A percentile compares a stretch with the other conserved stretches of the same genome.
Conservation (phyloP, 2,113 vertebrate genomes). For the Ia io region DNA sequence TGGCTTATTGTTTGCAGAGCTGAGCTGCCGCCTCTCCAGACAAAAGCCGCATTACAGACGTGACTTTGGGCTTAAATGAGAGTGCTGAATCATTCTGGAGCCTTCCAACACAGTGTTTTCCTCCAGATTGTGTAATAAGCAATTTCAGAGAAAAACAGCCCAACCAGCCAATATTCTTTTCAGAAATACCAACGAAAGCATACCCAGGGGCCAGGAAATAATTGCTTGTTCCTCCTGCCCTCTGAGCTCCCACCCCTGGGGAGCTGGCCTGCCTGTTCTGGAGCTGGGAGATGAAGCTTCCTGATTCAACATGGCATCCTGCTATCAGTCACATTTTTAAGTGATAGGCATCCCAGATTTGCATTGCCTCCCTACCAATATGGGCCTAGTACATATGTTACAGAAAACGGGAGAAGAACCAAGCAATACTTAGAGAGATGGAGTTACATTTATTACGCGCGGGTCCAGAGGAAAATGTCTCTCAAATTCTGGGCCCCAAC, state of each 20-base stretch:
- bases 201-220: slow-evolving; percentile 33
- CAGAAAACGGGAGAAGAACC: no score
- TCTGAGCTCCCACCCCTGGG: background rate
- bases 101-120: slow-evolving; percentile 11
- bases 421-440: no score
- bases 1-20: background rate
- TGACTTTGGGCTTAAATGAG: slow-evolving; percentile 8
- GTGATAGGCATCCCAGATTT: background rate
- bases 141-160: slow-evolving; percentile 49
- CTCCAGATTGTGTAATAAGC: slow-evolving; percentile 48
- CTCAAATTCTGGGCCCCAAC: no score
- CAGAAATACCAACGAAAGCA: slow-evolving; percentile 39
- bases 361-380: background rate
- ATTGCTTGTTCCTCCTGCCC: background rate
- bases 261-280: background rate
- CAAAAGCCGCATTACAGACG: background rate
- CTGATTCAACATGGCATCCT: background rate
- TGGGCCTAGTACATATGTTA: background rate
- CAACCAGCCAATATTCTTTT: slow-evolving; percentile 47
- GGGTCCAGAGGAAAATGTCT: no score
- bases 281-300: background rate
- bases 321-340: background rate
- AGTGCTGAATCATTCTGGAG: background rate
- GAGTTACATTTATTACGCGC: no score
- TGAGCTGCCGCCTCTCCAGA: background rate